Evolutionary conservation across 1,140 invertebrate species (phyloP), one percentile per base, ranked within the genome.

Genomic region (Drosophila nasuta): DNA sequence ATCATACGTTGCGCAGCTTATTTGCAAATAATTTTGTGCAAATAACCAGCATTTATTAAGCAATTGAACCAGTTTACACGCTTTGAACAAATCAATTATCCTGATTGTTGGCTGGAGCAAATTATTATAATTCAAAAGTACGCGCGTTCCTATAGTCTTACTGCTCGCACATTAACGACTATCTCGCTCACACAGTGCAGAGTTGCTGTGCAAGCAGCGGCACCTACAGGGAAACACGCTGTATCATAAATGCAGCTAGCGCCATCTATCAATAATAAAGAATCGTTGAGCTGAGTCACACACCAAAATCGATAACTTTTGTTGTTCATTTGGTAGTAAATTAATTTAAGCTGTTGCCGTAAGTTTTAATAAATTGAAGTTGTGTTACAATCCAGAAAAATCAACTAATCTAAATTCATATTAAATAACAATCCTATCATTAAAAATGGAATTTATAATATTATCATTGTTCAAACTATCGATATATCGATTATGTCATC

Each of bases 281-380:
- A 6, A 5, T 5, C 3, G 41, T 13, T 43, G 6, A 5, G n/a
- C 5, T 52, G 17, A 52, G 60, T 52, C 60, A 64, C 33, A n/a
- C 60, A 64, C 33, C 38, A 8, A 38, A 15, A 63, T 63, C 33
- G 60, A 63, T 63, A 43, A 43, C 11, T 7, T 33, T 52, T 33
- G 3, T 6, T 3, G 11, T 8, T 1, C 0, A 5, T 46, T 38
- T 38, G 8, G 25, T 11, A 20, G 7, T 25, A 7, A 1, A 0
- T 11, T 59, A 30, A 59, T 15, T 13, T 25, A 25, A 0, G 20
- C 3, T 25, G 3, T 25, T 3, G 20, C 20, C 20, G 20, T 20
- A 20, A 20, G 3, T 20, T 20, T 20, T 0, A 20, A 20, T 3
- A 20, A 20, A 20, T 20, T 20, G 20, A 20, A 20, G 20, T 20